Conservation (phyloP, 2,113 vertebrate genomes). For the Oostethus manadensis region DNA sequence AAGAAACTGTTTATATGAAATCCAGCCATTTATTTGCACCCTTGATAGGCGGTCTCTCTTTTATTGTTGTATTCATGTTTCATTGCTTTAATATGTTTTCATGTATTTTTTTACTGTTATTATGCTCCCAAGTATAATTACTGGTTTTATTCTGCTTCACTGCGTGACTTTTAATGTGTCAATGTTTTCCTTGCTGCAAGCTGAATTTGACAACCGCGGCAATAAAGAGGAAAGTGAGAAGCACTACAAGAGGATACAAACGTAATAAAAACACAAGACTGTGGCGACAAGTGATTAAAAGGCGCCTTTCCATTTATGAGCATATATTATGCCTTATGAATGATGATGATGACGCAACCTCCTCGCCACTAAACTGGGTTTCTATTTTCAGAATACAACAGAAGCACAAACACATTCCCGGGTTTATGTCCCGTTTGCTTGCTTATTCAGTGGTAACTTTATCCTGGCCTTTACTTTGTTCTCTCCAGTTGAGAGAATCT, state of each 20-base stretch:
- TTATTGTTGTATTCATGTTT: neutral
- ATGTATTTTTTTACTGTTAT: constrained; percentile 11
- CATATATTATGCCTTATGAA: neutral
- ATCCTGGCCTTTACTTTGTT: constrained; percentile 38
- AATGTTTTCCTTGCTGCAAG: neutral
- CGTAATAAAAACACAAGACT: neutral
- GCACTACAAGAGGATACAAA: constrained; percentile 18
- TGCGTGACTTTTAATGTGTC: constrained; percentile 23
- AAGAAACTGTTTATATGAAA: neutral
- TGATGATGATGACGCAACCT: neutral
- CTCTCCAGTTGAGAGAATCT: constrained; percentile 16
- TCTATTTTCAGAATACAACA: constrained; percentile 36
- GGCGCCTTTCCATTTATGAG: neutral
- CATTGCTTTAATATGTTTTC: neutral
- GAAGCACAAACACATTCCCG: constrained; percentile 37
- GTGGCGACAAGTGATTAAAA: neutral
- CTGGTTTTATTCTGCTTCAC: constrained; percentile 18
- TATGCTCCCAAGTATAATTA: constrained; percentile 1
- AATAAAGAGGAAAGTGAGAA: constrained; percentile 20
- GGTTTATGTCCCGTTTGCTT: constrained; percentile 24
- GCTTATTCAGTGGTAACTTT: constrained; percentile 48
- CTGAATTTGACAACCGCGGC: constrained; percentile 23
- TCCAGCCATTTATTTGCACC: neutral
- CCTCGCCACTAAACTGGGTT: constrained; percentile 6
- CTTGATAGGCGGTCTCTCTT: neutral